phyloP scores from a whole-genome alignment of 1,140 invertebrate genomes.

The Hycleus phaleratus region DNA sequence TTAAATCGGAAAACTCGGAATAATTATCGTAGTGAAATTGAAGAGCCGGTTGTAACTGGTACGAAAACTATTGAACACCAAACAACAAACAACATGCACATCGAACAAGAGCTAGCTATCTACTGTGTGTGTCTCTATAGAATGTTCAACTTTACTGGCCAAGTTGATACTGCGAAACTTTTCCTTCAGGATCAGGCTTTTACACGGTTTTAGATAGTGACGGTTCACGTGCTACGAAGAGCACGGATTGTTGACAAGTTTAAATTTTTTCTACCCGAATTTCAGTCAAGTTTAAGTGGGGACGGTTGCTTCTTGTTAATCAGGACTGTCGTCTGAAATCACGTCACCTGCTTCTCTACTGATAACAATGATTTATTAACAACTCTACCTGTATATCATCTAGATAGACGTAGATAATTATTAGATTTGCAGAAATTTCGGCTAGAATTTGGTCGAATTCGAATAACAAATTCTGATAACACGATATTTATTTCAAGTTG shows the following conservation, averaged over 20 bases:
- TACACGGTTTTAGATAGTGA: conserved; percentile 3
- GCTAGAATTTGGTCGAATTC: too few species aligned
- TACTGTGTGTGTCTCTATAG: conserved; percentile 4
- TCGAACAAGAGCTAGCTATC: conserved; percentile 19
- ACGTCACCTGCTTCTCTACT: too few species aligned
- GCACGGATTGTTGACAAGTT: neutral
- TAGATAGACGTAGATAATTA: too few species aligned
- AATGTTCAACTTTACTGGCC: conserved; percentile 4
- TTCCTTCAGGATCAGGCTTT: conserved; percentile 20
- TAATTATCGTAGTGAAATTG: neutral
- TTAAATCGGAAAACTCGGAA: neutral
- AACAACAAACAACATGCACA: conserved; percentile 5
- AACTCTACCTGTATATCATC: too few species aligned
- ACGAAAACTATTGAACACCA: neutral
- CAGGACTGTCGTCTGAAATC: too few species aligned
- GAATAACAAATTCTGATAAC: too few species aligned
- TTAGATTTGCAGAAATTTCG: too few species aligned
- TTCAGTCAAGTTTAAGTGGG: too few species aligned
- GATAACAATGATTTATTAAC: too few species aligned
- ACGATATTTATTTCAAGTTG: too few species aligned
- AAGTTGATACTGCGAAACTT: conserved; percentile 17
- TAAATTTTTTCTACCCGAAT: too few species aligned
- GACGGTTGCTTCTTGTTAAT: too few species aligned
- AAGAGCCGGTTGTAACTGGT: conserved; percentile 16
- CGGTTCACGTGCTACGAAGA: conserved; percentile 15